Base-by-base conservation (phyloP, 2,888 invertebrate genomes). In the Pandemis heparana region DNA sequence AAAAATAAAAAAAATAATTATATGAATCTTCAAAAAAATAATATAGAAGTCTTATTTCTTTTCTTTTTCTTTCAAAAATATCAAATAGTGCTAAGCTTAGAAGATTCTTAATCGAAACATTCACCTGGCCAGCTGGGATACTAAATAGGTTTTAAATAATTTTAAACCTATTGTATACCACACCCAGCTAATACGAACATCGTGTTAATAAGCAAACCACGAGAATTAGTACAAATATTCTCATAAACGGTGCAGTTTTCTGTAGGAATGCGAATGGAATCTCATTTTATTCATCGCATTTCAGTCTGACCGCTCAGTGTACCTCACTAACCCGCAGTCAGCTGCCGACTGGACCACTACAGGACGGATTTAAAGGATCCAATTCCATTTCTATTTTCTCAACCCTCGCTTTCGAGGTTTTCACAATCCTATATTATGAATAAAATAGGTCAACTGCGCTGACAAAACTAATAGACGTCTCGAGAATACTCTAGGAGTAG, bases 301-400 rank as follows among this genome's bases (percentile, higher is more conserved):
- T 66, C 59, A 63, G 51, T 56, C 59, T 51, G 60, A 73, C 76
- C 71, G 73, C 53, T 69, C 61, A 75, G 71, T 72, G 71, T 56
- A 75, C 69, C 70, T 41, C 65, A 41, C 64, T 18, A 53, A 39
- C 56, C n/a, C 56, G 77, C 72, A n/a, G 75, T 72, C 75, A 68
- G 65, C 74, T 75, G 75, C 76, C 75, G 67, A 76, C 75, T 71
- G 77, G 66, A 78, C 71, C 76, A 76, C 77, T 80, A 78, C 80
- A 78, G 77, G 75, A 70, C 79, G 80, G 82, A 83, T 85, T 86
- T 87, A 82, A 83, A 83, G 83, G 81, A 86, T 86, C 81, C 81
- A 66, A 84, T 87, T 86, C 80, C 81, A 81, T 85, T 88, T 85
- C 83, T 83, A 85, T 88, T 86, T 87, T 85, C 83, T 82, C 79